A percentile compares a stretch with the other conserved stretches of the same genome.
These are phyloP conservation scores for Hirtodrosophila cameraria DNA, from an alignment of 2,888 invertebrate species.

Conservation along the genomic window DNA sequence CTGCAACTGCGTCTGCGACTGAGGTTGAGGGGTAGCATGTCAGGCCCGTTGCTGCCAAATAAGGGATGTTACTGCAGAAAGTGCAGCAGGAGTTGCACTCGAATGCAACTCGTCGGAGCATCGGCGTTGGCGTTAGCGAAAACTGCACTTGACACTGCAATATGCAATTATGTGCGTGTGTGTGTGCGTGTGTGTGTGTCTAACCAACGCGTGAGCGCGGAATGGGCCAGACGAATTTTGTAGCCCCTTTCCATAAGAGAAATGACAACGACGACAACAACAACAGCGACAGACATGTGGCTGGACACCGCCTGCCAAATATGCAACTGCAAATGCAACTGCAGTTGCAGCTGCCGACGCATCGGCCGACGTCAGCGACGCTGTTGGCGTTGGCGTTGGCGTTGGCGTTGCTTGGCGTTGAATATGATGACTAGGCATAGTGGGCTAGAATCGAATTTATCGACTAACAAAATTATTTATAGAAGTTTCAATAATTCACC, in stretches of 20 bases:
- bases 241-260: slow-evolving; percentile 31
- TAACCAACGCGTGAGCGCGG: slow-evolving; percentile 26
- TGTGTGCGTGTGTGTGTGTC: slow-evolving; percentile 7
- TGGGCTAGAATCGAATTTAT: slow-evolving; percentile 2
- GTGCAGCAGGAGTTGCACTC: slow-evolving; percentile 52
- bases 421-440: slow-evolving; percentile 2
- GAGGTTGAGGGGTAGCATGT: slow-evolving; percentile 4
- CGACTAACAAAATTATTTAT: neutral
- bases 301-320: slow-evolving; percentile 22
- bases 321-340: slow-evolving; percentile 35
- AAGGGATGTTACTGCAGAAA: slow-evolving; percentile 70
- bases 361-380: neutral
- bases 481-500: too few species aligned
- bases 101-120: slow-evolving; percentile 33
- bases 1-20: too few species aligned
- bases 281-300: slow-evolving; percentile 30
- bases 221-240: slow-evolving; percentile 66
- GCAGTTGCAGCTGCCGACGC: slow-evolving; percentile 22
- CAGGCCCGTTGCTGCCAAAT: slow-evolving; percentile 40
- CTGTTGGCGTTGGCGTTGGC: slow-evolving; percentile 1
- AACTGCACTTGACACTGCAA: slow-evolving; percentile 58
- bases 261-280: slow-evolving; percentile 4
- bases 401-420: slow-evolving; percentile 1
- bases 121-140: slow-evolving; percentile 14
- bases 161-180: neutral